These are phyloP conservation scores for Empis livida DNA, from an alignment of 2,888 invertebrate species.

Conservation along the genomic window DNA sequence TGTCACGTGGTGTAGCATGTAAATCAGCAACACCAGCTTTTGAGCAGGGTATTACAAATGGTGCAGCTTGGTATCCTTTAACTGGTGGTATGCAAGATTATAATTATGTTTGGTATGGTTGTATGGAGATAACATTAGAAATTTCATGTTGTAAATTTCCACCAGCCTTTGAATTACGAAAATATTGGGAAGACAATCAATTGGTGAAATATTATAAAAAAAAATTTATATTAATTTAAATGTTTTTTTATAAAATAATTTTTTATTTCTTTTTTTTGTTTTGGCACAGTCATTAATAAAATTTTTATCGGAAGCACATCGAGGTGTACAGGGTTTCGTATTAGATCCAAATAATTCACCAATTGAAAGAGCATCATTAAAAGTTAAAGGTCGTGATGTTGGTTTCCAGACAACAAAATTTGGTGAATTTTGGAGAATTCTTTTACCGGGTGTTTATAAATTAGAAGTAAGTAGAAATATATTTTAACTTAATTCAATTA, in stretches of 20 bases:
- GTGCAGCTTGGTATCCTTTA: constrained; percentile 85
- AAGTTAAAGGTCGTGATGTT: constrained; percentile 70
- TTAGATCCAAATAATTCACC: constrained; percentile 64
- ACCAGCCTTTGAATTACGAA: constrained; percentile 58
- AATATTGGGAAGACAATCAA: constrained; percentile 83
- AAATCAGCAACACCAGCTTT: constrained; percentile 63
- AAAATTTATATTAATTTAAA: not conserved
- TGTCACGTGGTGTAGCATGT: constrained; percentile 76
- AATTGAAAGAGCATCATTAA: constrained; percentile 63
- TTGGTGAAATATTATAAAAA: constrained; percentile 42
- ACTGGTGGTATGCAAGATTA: constrained; percentile 65
- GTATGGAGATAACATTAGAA: constrained; percentile 91
- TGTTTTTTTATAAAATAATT: not conserved
- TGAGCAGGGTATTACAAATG: constrained; percentile 85
- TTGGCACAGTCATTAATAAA: constrained; percentile 56
- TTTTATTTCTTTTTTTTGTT: constrained; percentile 15
- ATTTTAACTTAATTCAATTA: no score
- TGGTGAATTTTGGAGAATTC: constrained; percentile 91
- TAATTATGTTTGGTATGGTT: constrained; percentile 85
- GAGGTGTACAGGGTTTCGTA: constrained; percentile 81
- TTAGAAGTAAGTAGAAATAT: constrained; percentile 49
- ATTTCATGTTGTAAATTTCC: constrained; percentile 93
- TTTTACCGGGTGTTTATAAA: constrained; percentile 76
- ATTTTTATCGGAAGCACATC: constrained; percentile 73
- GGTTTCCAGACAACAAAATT: constrained; percentile 74